Evolutionary conservation across 1,140 invertebrate species (phyloP).

Genomic region (Euura lappo): DNA sequence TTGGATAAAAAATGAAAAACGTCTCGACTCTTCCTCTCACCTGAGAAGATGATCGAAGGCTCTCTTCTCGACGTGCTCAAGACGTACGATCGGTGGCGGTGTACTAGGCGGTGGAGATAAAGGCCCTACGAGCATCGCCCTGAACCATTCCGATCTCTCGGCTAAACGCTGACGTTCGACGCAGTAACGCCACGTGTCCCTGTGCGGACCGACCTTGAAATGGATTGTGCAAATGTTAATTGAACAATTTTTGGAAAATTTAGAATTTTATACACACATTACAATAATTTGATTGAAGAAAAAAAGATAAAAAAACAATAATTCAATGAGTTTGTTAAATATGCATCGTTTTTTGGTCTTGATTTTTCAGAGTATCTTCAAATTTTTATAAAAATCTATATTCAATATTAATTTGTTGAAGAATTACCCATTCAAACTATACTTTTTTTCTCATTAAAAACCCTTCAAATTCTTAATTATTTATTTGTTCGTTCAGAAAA

Average conservation of each 20-base stretch:
- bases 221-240: not conserved
- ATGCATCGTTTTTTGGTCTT: too few relatives aligned
- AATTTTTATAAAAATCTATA: too few relatives aligned
- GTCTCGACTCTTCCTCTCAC: slow-evolving; percentile 38
- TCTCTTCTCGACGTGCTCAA: slow-evolving; percentile 70
- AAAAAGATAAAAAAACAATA: too few relatives aligned
- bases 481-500: too few relatives aligned
- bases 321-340: too few relatives aligned
- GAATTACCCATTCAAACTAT: too few relatives aligned
- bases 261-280: not conserved
- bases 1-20: too few relatives aligned
- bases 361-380: too few relatives aligned
- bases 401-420: too few relatives aligned
- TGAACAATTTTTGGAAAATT: not conserved
- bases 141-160: slow-evolving; percentile 57
- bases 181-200: slow-evolving; percentile 51
- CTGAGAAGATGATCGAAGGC: slow-evolving; percentile 74
- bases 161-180: slow-evolving; percentile 46
- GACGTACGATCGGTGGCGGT: slow-evolving; percentile 43
- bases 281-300: too few relatives aligned
- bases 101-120: slow-evolving; percentile 52
- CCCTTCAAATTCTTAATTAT: too few relatives aligned
- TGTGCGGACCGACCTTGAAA: slow-evolving; percentile 45
- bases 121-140: slow-evolving; percentile 65
- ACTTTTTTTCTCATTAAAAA: too few relatives aligned